Base-by-base conservation (phyloP, 2,797 vertebrate genomes). In the Ceyx erithaca region DNA sequence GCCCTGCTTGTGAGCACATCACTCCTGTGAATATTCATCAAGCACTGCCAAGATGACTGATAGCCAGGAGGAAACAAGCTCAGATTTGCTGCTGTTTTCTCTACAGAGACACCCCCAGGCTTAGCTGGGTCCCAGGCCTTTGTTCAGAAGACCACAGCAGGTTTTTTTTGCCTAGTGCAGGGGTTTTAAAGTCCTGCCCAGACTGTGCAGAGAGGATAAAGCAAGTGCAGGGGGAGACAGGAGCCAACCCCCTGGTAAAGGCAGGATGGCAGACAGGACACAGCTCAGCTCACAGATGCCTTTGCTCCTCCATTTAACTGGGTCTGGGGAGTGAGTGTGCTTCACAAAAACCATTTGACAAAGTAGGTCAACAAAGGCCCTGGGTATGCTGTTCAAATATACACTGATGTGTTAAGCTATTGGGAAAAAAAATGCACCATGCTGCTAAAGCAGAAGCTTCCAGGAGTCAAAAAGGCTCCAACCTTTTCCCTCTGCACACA, bases 21-120 rank as follows among this genome's bases (percentile, higher is more conserved):
- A n/a, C 30, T 75, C 52, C 87, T 28, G 79, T 55, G 79, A 87
- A 58, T 73, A 89, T 78, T 82, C 64, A 89, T 75, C 89, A 85
- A 41, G 77, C 64, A 63, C 64, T 86, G 5, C 73, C 25, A 40
- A 70, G 81, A 84, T 59, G 85, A 93, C 91, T 84, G 91, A 79
- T 33, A 80, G 82, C 79, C 80, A 85, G 69, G 63, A 89, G 89
- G 57, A 76, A 73, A 85, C 49, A 71, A 49, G 22, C 70, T 90
- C 20, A 20, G 25, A 88, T 59, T 67, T 58, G 67, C 63, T 76
- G 73, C 3, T 1, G 37, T 40, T 87, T 25, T 81, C 43, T n/a
- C 80, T 90, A 69, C 80, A 76, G 48, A 92, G 12, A 52, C 30
- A 40, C 30, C 78, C 67, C 62, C 45, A 83, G 64, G 67, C 22